A percentile compares a stretch with the other conserved stretches of the same genome.
phyloP scores from a whole-genome alignment of 2,888 invertebrate species.

The Melitaea athalia region DNA sequence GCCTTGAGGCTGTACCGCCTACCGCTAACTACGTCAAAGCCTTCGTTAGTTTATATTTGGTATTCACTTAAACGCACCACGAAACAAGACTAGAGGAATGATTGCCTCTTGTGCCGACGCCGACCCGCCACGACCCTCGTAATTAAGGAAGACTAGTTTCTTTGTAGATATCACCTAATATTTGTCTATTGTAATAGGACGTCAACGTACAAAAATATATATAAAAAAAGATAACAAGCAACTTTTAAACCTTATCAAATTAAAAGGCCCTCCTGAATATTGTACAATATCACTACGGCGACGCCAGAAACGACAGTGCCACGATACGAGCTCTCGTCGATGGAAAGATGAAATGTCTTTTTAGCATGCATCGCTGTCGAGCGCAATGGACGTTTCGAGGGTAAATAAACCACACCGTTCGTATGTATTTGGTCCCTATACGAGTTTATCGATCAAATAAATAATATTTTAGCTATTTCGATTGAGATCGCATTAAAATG shows the following conservation, averaged over 20 bases:
- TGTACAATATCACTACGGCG: constrained; percentile 69
- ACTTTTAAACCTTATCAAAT: constrained; percentile 73
- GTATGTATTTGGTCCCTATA: constrained; percentile 53
- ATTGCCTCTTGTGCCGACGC: constrained; percentile 76
- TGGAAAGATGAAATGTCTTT: constrained; percentile 70
- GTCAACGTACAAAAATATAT: constrained; percentile 73
- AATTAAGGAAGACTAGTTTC: constrained; percentile 81
- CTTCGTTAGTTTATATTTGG: constrained; percentile 80
- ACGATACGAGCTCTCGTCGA: constrained; percentile 45
- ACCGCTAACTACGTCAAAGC: constrained; percentile 66
- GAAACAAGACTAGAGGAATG: constrained; percentile 80
- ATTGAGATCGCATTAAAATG: constrained; percentile 41
- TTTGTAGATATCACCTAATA: constrained; percentile 79
- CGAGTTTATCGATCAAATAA: constrained; percentile 43
- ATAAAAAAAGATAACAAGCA: constrained; percentile 79
- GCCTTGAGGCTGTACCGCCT: constrained; percentile 48
- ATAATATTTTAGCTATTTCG: constrained; percentile 29
- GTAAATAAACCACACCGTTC: constrained; percentile 39
- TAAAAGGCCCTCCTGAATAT: constrained; percentile 75
- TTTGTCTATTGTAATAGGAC: constrained; percentile 67
- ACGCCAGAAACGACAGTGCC: constrained; percentile 41
- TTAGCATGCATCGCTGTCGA: constrained; percentile 56
- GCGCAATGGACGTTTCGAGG: constrained; percentile 41
- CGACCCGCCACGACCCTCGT: constrained; percentile 60
- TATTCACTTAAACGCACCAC: constrained; percentile 80